Evolutionary conservation across 2,888 invertebrate genomes (phyloP).

Genomic region (Sipunculus nudus): DNA sequence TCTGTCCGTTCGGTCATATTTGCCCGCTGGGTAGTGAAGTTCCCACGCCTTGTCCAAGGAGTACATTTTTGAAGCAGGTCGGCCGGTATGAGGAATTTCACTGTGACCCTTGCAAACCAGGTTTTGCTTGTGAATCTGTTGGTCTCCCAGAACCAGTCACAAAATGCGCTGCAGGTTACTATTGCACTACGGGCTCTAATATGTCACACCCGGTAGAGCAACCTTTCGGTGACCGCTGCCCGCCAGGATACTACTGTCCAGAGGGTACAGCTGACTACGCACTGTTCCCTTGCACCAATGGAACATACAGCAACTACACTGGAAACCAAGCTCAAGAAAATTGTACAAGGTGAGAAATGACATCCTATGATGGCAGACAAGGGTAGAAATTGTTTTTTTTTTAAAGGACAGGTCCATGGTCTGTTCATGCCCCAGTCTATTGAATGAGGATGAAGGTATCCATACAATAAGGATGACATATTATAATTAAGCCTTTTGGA

Average conservation of each 20-base stretch:
- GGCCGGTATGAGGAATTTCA: constrained; percentile 49
- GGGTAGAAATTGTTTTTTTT: background rate
- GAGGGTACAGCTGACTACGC: constrained; percentile 51
- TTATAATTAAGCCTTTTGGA: no score
- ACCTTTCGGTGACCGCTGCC: constrained; percentile 53
- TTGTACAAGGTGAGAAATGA: constrained; percentile 45
- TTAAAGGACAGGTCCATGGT: no score
- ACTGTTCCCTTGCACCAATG: constrained; percentile 55
- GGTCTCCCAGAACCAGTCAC: constrained; percentile 50
- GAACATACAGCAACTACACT: constrained; percentile 61
- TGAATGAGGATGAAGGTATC: no score
- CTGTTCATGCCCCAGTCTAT: no score
- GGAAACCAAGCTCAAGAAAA: constrained; percentile 45
- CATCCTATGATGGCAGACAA: background rate
- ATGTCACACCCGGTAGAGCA: constrained; percentile 21
- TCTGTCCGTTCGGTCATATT: constrained; percentile 59
- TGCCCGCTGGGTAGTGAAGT: constrained; percentile 55
- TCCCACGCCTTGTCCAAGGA: constrained; percentile 58
- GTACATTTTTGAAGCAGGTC: constrained; percentile 50
- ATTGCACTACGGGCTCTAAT: constrained; percentile 45
- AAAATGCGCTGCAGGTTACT: constrained; percentile 55
- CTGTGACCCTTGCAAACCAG: constrained; percentile 48
- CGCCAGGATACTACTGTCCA: constrained; percentile 59
- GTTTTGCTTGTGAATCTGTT: constrained; percentile 55
- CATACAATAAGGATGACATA: no score